phyloP scores from a whole-genome alignment of 2,113 vertebrate genomes.

The Labeo catla region DNA sequence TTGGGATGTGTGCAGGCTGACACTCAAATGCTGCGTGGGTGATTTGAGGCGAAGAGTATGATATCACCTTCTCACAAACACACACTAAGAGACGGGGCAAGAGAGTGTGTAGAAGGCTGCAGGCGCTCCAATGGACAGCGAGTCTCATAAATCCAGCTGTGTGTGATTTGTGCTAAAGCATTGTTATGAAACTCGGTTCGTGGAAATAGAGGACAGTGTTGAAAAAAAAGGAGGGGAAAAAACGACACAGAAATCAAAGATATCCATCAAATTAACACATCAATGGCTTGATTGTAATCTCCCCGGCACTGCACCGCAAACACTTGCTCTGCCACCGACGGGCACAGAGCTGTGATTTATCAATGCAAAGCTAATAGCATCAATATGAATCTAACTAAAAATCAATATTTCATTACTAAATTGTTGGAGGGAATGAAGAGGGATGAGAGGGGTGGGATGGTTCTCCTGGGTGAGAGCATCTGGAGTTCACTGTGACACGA shows the following conservation, averaged over 20 bases:
- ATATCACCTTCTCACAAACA: conserved; percentile 58
- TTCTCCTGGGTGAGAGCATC: conserved; percentile 93
- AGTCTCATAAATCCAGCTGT: conserved; percentile 59
- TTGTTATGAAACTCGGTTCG: conserved; percentile 59
- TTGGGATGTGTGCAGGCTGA: conserved; percentile 56
- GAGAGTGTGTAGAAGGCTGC: conserved; percentile 33
- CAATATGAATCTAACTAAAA: conserved; percentile 99
- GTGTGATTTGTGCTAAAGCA: conserved; percentile 52
- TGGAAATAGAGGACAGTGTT: conserved; percentile 44
- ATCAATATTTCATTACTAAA: conserved; percentile 99
- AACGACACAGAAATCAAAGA: conserved; percentile 73
- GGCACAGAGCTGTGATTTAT: conserved; percentile 93
- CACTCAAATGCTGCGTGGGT: conserved; percentile 56
- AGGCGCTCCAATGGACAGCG: conserved; percentile 53
- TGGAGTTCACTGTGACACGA: conserved; percentile 98
- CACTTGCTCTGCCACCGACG: conserved; percentile 82
- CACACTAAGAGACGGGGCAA: conserved; percentile 45
- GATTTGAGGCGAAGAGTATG: conserved; percentile 52
- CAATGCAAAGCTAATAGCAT: conserved; percentile 99
- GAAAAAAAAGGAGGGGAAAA: conserved; percentile 73
- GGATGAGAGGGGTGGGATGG: conserved; percentile 90
- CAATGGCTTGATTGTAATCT: conserved; percentile 95
- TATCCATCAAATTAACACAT: conserved; percentile 99
- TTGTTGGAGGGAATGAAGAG: conserved; percentile 99
- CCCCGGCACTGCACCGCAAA: conserved; percentile 83